Evolutionary conservation across 2,888 invertebrate genomes (phyloP), one percentile per base, ranked within the genome.

Genomic region (Lepidochitona cinerea): DNA sequence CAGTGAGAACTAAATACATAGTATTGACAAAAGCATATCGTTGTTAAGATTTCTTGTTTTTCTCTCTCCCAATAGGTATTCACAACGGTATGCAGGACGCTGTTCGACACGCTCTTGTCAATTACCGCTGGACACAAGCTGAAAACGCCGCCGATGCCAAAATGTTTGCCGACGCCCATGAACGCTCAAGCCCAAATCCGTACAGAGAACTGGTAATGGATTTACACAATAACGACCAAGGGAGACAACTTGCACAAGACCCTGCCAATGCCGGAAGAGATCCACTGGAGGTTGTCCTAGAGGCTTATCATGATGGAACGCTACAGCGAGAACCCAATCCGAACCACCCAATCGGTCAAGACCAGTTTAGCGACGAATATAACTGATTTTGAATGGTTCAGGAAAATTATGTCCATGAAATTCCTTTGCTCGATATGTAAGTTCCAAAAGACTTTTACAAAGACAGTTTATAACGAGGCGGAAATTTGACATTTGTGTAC

Each of bases 31-130:
- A n/a, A n/a, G n/a, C n/a, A n/a, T n/a, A n/a, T n/a, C n/a, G n/a
- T n/a, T n/a, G n/a, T n/a, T n/a, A n/a, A n/a, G n/a, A n/a, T n/a
- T n/a, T n/a, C n/a, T n/a, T n/a, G n/a, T n/a, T n/a, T n/a, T 41
- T 41, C 18, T 41, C 18, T 41, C 9, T 18, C 41, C 18, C 18
- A 9, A 41, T 9, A 59, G 59, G 59, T 23, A 59, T 59, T 59
- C 59, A 59, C 29, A 59, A 59, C 59, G 59, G 59, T 29, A 23
- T 29, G 32, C 59, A 59, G 59, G 59, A 59, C 59, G 59, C 59
- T 29, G 59, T 26, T 3, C 59, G 59, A 1, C 59, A 59, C 26
- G 59, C 59, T 1, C 32, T 59, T 14, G 29, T 32, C 12, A 59
- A 59, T 32, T 59, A 59, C 32, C 59, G 59, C 32, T 59, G 59